These are phyloP conservation scores for Lagodon rhomboides DNA, from an alignment of 2,797 vertebrate genomes.

Conservation along the genomic window DNA sequence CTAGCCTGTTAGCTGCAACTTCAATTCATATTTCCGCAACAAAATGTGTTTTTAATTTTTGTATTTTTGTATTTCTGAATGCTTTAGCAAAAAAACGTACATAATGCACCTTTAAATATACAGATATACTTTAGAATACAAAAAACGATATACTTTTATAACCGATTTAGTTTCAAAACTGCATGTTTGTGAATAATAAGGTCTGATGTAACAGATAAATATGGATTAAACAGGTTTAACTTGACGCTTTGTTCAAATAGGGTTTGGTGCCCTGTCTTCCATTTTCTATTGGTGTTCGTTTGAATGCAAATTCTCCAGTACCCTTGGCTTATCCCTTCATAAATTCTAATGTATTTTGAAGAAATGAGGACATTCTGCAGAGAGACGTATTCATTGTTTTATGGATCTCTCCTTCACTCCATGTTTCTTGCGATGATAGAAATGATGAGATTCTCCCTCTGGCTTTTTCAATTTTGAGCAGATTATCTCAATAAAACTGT, in stretches of 20 bases:
- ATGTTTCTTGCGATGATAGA: constrained; percentile 29
- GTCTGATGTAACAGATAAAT: not conserved
- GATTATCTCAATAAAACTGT: constrained; percentile 33
- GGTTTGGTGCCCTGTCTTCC: not conserved
- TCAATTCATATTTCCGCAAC: too few relatives aligned
- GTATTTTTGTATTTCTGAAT: too few relatives aligned
- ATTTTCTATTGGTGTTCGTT: constrained; percentile 3
- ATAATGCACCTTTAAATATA: too few relatives aligned
- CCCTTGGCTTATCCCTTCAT: not conserved
- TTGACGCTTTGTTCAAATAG: not conserved
- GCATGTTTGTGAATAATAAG: not conserved
- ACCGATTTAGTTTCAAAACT: not conserved
- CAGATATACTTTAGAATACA: not conserved
- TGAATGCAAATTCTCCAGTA: constrained; percentile 18
- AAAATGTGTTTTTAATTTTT: too few relatives aligned
- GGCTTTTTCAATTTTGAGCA: constrained; percentile 13
- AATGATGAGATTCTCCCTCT: constrained; percentile 13
- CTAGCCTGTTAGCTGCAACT: too few relatives aligned
- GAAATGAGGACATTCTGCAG: constrained; percentile 12
- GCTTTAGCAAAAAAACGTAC: too few relatives aligned
- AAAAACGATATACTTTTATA: not conserved
- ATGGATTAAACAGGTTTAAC: too few relatives aligned
- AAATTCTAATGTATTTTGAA: constrained; percentile 29
- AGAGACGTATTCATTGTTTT: constrained; percentile 31
- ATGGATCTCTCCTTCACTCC: constrained; percentile 12